A percentile compares a stretch with the other conserved stretches of the same genome.
Conservation (phyloP, 2,888 invertebrate species). For the Sceliomorpha sp. region DNA sequence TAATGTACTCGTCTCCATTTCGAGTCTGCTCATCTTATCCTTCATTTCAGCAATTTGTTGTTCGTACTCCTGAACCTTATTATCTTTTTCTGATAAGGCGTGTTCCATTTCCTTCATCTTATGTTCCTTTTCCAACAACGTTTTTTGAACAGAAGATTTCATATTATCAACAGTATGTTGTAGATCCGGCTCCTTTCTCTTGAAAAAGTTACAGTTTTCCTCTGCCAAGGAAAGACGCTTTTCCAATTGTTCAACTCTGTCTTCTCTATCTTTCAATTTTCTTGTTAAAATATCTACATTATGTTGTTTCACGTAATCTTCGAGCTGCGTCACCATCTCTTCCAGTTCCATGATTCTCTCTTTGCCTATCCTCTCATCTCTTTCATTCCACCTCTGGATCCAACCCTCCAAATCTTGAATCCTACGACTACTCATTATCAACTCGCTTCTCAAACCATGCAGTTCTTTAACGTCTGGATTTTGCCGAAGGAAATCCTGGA, state of each 20-base stretch:
- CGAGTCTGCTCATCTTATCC: slow-evolving; percentile 60
- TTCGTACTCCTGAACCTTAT: slow-evolving; percentile 65
- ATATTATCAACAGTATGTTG: slow-evolving; percentile 15
- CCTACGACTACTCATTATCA: slow-evolving; percentile 60
- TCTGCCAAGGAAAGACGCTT: slow-evolving; percentile 46
- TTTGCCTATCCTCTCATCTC: slow-evolving; percentile 67
- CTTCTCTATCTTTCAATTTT: slow-evolving; percentile 71
- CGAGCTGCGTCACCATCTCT: slow-evolving; percentile 71
- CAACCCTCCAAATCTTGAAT: slow-evolving; percentile 77
- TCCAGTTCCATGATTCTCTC: slow-evolving; percentile 70
- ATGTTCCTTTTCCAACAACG: slow-evolving; percentile 54
- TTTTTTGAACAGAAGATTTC: slow-evolving; percentile 28
- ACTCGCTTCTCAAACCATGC: slow-evolving; percentile 67
- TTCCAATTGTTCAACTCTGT: slow-evolving; percentile 68
- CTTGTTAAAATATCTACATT: slow-evolving; percentile 70
- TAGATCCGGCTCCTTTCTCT: slow-evolving; percentile 13
- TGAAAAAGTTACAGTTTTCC: slow-evolving; percentile 10
- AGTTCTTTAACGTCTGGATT: slow-evolving; percentile 80
- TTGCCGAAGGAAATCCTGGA: slow-evolving; percentile 80
- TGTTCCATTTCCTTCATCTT: slow-evolving; percentile 69
- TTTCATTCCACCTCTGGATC: slow-evolving; percentile 83
- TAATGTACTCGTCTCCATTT: slow-evolving; percentile 60
- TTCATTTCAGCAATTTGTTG: slow-evolving; percentile 64
- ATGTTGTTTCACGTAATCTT: slow-evolving; percentile 72
- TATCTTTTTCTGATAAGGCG: slow-evolving; percentile 66